Evolutionary conservation across 2,888 invertebrate species (phyloP), one percentile per base, ranked within the genome.

Genomic region (Willowsia nigromaculata): DNA sequence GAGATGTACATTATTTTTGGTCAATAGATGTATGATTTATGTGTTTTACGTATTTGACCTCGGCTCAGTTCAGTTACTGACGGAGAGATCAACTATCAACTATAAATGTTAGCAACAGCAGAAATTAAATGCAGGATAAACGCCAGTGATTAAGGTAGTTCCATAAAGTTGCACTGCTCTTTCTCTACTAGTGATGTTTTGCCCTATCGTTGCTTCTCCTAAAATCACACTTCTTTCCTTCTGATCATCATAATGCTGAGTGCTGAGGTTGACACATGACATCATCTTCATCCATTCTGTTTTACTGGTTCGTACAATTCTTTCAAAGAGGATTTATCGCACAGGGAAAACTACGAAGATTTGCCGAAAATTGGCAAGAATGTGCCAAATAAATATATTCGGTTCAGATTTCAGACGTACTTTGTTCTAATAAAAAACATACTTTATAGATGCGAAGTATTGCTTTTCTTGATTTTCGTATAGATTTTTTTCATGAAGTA

Each of bases 11-110:
- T 43, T 3, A 13, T 13, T 37, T 4, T 37, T 6, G 37, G 37
- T 37, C n/a, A n/a, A 37, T 37, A 9, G 4, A 37, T 43, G 43
- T 43, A 43, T 65, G 33, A 33, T 65, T n/a, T 65, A 27, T 71
- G 71, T 84, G 50, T 18, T 33, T 86, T 74, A 59, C 65, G 80
- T 68, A 80, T 68, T 80, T 86, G 80, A 86, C 86, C 86, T 80
- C 76, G 30, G 50, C 76, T 30, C 78, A 85, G 43, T 78, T 80
- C 80, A 80, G 68, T 80, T 53, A 53, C 37, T 53, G 25, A 65
- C 33, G 71, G 84, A 71, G 47, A n/a, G n/a, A n/a, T n/a, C n/a
- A n/a, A n/a, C n/a, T n/a, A 47, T 30, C 25, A 13, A 47, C 25
- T 6, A 4, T 47, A 71, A 71, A 18, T 18, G 65, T 71, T 33